These are phyloP conservation scores for Sebastes steindachneri DNA, from an alignment of 2,797 vertebrate genomes.

Conservation along the genomic window DNA sequence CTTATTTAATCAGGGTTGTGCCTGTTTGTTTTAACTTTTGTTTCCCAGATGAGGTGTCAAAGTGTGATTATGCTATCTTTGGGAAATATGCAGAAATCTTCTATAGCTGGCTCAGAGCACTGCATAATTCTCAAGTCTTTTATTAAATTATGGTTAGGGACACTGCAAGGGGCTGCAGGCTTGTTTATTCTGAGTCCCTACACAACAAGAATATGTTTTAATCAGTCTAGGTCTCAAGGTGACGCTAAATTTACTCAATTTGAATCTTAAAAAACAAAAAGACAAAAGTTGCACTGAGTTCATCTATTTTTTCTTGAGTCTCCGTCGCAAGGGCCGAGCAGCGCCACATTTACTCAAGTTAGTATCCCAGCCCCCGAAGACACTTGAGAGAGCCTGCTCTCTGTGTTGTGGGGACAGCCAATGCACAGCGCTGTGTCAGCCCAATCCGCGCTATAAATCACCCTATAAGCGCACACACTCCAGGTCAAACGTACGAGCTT, in stretches of 20 bases:
- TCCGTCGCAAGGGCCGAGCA: not conserved
- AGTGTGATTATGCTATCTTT: constrained; percentile 41
- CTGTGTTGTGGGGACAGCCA: constrained; percentile 3
- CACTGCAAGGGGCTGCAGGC: constrained; percentile 31
- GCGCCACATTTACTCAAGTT: constrained; percentile 19
- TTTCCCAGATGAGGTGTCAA: constrained; percentile 38
- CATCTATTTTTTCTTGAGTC: constrained; percentile 14
- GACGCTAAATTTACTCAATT: constrained; percentile 57
- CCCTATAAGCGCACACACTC: not conserved
- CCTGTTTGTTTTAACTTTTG: constrained; percentile 36
- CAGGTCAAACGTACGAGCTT: constrained; percentile 46
- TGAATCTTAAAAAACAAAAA: constrained; percentile 6
- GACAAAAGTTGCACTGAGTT: constrained; percentile 13
- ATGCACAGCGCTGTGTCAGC: constrained; percentile 56
- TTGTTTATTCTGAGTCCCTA: constrained; percentile 53
- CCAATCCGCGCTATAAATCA: constrained; percentile 52
- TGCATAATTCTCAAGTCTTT: constrained; percentile 46
- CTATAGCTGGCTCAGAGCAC: constrained; percentile 31
- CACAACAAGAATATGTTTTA: constrained; percentile 57
- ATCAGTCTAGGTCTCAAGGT: constrained; percentile 52
- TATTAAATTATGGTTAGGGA: constrained; percentile 51
- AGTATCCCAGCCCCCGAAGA: not conserved
- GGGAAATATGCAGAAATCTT: constrained; percentile 45
- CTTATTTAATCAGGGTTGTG: constrained; percentile 38
- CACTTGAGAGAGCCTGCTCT: constrained; percentile 2